Percentiles rank a stretch among this genome's conserved stretches.
phyloP scores from a whole-genome alignment of 2,113 vertebrate species.

The Cathartes aura region DNA sequence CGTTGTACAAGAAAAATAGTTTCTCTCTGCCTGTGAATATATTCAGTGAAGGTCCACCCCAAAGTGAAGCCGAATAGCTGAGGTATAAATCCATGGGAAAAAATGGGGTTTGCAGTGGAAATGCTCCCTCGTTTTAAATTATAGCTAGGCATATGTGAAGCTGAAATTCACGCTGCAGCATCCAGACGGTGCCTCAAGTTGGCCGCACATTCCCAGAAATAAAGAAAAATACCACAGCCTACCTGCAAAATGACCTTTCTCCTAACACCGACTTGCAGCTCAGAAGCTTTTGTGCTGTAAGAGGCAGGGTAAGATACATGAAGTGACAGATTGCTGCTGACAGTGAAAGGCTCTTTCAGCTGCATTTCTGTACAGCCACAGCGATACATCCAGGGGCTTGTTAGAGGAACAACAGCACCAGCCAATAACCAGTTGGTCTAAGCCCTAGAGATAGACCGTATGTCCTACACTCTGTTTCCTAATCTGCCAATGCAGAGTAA shows the following conservation, averaged over 20 bases:
- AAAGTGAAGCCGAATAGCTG: not conserved
- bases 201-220: not conserved
- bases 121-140: not conserved
- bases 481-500: not conserved
- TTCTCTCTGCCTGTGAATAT: not conserved
- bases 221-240: not conserved
- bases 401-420: constrained; percentile 54
- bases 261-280: not conserved
- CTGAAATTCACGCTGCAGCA: constrained; percentile 36
- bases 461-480: constrained; percentile 48
- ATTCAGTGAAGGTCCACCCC: not conserved
- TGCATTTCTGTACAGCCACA: constrained; percentile 54
- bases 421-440: constrained; percentile 48
- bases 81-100: constrained; percentile 24
- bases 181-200: constrained; percentile 48
- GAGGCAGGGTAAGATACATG: not conserved
- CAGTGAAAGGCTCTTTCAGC: constrained; percentile 39
- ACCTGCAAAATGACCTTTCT: constrained; percentile 51
- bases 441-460: constrained; percentile 50
- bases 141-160: constrained; percentile 1
- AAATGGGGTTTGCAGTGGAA: constrained; percentile 37
- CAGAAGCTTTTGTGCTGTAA: constrained; percentile 19
- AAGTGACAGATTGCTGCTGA: constrained; percentile 62
- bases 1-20: not conserved
- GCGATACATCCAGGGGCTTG: constrained; percentile 50